A percentile compares a stretch with the other conserved stretches of the same genome.
phyloP scores from a whole-genome alignment of 2,113 vertebrate genomes.

The Lampris megalopsis region DNA sequence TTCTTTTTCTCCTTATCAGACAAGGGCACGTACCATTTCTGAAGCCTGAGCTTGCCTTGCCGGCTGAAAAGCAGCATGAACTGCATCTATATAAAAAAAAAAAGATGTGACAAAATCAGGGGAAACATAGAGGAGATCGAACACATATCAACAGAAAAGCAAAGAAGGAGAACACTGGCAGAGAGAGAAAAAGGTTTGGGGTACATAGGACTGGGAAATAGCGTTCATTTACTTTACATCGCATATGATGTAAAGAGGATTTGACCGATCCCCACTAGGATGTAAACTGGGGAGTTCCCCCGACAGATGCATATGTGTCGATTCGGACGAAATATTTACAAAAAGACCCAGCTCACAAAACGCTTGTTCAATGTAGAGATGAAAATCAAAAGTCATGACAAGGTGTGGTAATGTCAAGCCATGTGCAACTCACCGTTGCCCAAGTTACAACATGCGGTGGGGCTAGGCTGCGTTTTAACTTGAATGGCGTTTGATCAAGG shows the following conservation, averaged over 20 bases:
- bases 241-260: no score
- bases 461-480: conserved; percentile 8
- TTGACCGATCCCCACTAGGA: no score
- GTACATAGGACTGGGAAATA: no score
- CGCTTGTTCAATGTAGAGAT: no score
- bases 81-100: conserved; percentile 89
- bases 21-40: conserved; percentile 98
- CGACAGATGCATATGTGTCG: neutral
- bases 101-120: conserved; percentile 10
- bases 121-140: conserved; percentile 12
- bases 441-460: neutral
- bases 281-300: no score
- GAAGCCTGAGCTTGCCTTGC: conserved; percentile 96
- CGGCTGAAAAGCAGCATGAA: conserved; percentile 99
- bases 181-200: conserved; percentile 1
- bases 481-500: neutral
- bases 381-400: no score
- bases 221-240: neutral
- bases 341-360: no score
- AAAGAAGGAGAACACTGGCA: neutral
- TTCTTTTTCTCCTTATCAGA: conserved; percentile 99
- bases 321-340: no score
- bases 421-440: conserved; percentile 3
- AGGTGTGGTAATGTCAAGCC: neutral
- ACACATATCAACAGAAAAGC: conserved; percentile 10